Base-by-base conservation (phyloP, 2,113 vertebrate genomes). In the Theristicus caerulescens region DNA sequence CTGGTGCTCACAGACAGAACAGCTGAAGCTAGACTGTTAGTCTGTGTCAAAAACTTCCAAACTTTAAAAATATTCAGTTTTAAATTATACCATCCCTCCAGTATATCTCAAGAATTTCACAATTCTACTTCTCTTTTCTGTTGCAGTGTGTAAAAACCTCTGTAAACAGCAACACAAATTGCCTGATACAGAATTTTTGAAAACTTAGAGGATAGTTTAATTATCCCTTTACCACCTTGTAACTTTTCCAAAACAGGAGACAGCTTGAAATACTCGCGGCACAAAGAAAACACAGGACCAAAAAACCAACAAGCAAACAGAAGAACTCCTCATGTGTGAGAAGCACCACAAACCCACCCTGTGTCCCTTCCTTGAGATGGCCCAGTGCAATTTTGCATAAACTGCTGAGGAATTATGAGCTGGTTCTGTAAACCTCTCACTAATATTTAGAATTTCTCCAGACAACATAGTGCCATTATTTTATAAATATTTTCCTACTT, bases 401-500 rank as follows among this genome's bases (percentile, higher is more conserved):
- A 24, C 27, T 36, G 19, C 8, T 82, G 32, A 52, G 51, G 40
- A 90, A 66, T 90, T 62, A 62, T 8, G 13, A 71, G 5, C 12
- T 66, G 38, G 4, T 8, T 58, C 58, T 40, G 3, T 49, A 61
- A 84, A 8, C 7, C 11, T 77, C 44, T 83, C 31, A 22, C 14
- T 49, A 82, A 77, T 36, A 83, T 49, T 78, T n/a, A 84, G 34
- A 80, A 82, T 61, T 92, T 83, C 44, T 73, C 27, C 18, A 70
- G 84, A 85, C 2, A 34, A n/a, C 6, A 34, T 2, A 71, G 7
- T 64, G 20, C 4, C 13, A 42, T 80, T 73, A 47, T 65, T 69
- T 86, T 27, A 27, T 88, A 82, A 94, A 77, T 92, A 80, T 85
- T 83, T 93, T 82, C 7, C 27, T 57, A 9, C 11, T 19, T 72